Base-by-base conservation (phyloP, 2,797 vertebrate genomes). In the Setipinna tenuifilis region DNA sequence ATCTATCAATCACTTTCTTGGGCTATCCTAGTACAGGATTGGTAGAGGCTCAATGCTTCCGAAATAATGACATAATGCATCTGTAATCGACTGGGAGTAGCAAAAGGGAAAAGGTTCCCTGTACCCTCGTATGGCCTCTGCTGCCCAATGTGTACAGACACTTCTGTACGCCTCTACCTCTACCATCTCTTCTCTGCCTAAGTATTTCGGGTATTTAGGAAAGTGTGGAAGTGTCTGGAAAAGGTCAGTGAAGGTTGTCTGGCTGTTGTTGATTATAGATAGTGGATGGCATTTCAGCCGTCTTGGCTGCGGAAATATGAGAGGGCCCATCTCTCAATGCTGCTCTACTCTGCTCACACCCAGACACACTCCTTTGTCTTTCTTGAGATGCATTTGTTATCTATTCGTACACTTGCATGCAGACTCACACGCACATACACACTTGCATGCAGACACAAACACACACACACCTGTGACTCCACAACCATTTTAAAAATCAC, bases 171-270 rank as follows among this genome's bases (percentile, higher is more conserved):
- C 9, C 28, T 31, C 2, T 14, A 31, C 25, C 65, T 28, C 65
- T 65, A 1, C 65, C n/a, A 23, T 62, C n/a, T 23, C 23, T 62
- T n/a, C 23, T 62, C 28, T 71, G 65, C 65, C 31, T 71, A 28
- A 31, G 65, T 71, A 14, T 65, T 31, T 28, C 25, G 28, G 65
- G 12, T 71, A 71, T 31, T 71, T 71, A 71, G 65, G 14, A 71
- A 71, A 31, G 25, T 12, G 10, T 14, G 28, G 65, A 71, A 71
- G 65, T 14, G 65, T 31, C 65, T 71, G 65, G 65, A 25, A 31
- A 71, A 71, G 65, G 65, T 71, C 65, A 71, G 65, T 71, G 65
- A 71, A 71, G 65, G 28, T 71, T 28, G 12, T 71, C 25, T 71
- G 65, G 28, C 28, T 71, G 16, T 71, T 71, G 65, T 25, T 71